Base-by-base conservation (phyloP, 2,888 invertebrate species). In the Habroteleia sp. region DNA sequence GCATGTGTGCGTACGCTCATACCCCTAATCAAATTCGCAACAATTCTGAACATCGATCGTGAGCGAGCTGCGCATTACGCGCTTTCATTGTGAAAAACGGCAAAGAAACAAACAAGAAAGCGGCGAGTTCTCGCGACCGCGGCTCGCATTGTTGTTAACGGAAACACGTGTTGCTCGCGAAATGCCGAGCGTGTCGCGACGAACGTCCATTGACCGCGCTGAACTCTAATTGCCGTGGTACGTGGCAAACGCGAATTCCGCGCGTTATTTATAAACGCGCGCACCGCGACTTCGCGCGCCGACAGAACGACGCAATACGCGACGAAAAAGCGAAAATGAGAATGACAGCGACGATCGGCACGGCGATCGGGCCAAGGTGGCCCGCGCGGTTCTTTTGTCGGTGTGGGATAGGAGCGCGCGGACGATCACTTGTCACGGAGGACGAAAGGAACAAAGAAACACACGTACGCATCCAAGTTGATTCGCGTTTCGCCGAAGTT, bases 121-220 rank as follows among this genome's bases (percentile, higher is more conserved):
- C 5, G n/a, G n/a, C n/a, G n/a, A n/a, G n/a, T n/a, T n/a, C n/a
- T n/a, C n/a, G n/a, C n/a, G n/a, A n/a, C n/a, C n/a, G n/a, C 14
- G 11, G 29, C 13, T 13, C 60, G 54, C 37, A 54, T 54, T 65
- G 66, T 56, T 62, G 62, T 68, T 56, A 72, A 65, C 50, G 72
- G 63, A 72, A 63, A 63, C 72, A 72, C 63, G 72, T 63, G 63
- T 72, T 56, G 72, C 63, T 72, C 50, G 72, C 56, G 58, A 63
- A 63, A 50, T 27, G 42, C 35, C 42, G 37, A 52, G 11, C 27
- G 29, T 27, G 33, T 58, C 44, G 60, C 33, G 60, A 69, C 44
- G 35, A 52, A 7, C 72, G 72, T 72, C 63, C 72, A 72, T 72
- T 63, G 63, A 63, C 72, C 72, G 72, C 72, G 48, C 56, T 56